Percentiles rank a stretch among this genome's conserved stretches.
Conservation (phyloP, 2,888 invertebrate species). For the Drosophila borborema region DNA sequence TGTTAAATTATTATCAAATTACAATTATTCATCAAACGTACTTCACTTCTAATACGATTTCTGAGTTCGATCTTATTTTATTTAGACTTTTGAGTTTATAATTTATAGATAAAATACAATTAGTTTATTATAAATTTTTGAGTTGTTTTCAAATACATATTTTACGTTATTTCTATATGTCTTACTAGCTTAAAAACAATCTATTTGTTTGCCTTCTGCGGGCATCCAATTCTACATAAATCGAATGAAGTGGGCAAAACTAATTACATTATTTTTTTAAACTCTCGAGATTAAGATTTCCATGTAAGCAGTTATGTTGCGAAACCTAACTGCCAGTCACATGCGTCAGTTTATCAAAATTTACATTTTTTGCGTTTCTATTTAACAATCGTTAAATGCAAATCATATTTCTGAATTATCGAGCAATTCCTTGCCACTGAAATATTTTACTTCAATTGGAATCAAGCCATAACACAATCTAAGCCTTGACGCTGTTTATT, state of each 20-base stretch:
- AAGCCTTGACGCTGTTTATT: not conserved
- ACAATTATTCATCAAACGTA: too few relatives aligned
- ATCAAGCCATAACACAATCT: constrained; percentile 9
- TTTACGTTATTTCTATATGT: too few relatives aligned
- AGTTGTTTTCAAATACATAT: too few relatives aligned
- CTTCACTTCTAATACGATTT: too few relatives aligned
- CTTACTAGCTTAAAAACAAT: too few relatives aligned
- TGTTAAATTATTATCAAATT: too few relatives aligned
- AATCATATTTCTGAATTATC: constrained; percentile 20
- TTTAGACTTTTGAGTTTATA: too few relatives aligned
- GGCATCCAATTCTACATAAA: not conserved
- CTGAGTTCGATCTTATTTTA: too few relatives aligned
- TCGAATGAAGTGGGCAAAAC: not conserved
- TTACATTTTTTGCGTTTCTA: not conserved
- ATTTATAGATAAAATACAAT: too few relatives aligned
- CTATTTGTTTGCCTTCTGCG: not conserved
- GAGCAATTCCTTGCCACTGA: not conserved
- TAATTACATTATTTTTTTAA: not conserved
- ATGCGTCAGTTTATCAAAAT: not conserved
- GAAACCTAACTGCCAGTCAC: not conserved
- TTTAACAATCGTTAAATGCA: not conserved
- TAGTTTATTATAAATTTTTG: too few relatives aligned
- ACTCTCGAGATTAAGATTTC: not conserved
- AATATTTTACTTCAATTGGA: not conserved
- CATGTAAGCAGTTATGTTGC: not conserved